Evolutionary conservation across 2,113 vertebrate species (phyloP).

Genomic region (Actenoides hombroni): DNA sequence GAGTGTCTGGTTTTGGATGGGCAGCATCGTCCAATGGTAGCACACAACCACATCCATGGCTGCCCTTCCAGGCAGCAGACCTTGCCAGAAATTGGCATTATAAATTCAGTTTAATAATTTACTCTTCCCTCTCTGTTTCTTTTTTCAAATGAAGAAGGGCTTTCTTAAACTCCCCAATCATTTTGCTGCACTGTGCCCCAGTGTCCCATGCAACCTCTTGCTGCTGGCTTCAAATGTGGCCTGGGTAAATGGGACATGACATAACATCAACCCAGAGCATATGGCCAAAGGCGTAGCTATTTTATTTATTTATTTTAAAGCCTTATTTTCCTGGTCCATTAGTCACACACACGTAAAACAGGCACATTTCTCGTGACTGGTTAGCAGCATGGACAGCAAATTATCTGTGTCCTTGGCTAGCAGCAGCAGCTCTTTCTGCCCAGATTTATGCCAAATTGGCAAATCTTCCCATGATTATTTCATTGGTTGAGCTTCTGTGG

Average conservation of each 20-base stretch:
- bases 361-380: neutral
- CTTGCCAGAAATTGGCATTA: neutral
- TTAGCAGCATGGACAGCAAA: neutral
- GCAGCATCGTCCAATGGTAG: neutral
- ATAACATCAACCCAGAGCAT: neutral
- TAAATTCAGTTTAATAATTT: neutral
- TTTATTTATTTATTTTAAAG: neutral
- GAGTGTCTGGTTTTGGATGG: neutral
- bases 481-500: neutral
- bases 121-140: neutral
- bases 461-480: neutral
- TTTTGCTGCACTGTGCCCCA: accelerated
- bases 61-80: neutral
- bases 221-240: neutral
- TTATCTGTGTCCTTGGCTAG: neutral
- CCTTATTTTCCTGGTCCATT: neutral
- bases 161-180: neutral
- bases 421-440: neutral
- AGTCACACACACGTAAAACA: neutral
- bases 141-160: neutral
- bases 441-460: neutral
- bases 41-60: neutral
- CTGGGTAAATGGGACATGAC: neutral
- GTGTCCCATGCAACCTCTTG: neutral
- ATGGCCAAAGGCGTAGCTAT: neutral